Conservation (phyloP, 2,888 invertebrate species). For the Automeris io region DNA sequence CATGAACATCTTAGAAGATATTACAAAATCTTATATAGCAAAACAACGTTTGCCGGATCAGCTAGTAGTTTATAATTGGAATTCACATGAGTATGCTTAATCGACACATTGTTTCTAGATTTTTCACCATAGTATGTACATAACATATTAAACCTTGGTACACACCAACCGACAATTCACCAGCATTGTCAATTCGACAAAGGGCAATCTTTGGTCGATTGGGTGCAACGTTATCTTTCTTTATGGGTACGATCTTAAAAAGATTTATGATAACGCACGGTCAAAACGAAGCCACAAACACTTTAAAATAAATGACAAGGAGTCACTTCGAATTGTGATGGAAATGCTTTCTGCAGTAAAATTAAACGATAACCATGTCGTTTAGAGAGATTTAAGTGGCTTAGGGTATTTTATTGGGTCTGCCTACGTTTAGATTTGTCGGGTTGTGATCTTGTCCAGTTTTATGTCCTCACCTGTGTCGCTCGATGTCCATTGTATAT, state of each 20-base stretch:
- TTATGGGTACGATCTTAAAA: conserved; percentile 74
- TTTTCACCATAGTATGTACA: too few relatives aligned
- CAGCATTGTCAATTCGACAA: conserved; percentile 63
- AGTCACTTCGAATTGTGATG: conserved; percentile 76
- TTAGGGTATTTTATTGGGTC: conserved; percentile 63
- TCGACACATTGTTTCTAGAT: too few relatives aligned
- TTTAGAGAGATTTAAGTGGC: conserved; percentile 73
- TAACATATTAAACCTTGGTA: too few relatives aligned
- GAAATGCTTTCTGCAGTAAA: conserved; percentile 76
- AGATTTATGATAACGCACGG: conserved; percentile 77
- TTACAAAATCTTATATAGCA: too few relatives aligned
- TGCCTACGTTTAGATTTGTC: conserved; percentile 45
- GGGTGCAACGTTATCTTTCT: conserved; percentile 73
- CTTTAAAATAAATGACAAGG: conserved; percentile 76
- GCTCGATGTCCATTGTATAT: conserved; percentile 28
- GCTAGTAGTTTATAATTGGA: too few relatives aligned
- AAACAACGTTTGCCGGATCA: too few relatives aligned
- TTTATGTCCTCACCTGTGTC: conserved; percentile 45
- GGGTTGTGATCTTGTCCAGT: conserved; percentile 36
- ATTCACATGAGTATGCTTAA: too few relatives aligned
- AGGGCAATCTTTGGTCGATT: conserved; percentile 69
- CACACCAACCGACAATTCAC: conserved; percentile 54
- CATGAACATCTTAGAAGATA: too few relatives aligned
- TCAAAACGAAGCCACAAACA: conserved; percentile 63
- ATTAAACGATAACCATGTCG: conserved; percentile 74